Base-by-base conservation (phyloP, 2,797 vertebrate genomes). In the Sorex maritimensis region DNA sequence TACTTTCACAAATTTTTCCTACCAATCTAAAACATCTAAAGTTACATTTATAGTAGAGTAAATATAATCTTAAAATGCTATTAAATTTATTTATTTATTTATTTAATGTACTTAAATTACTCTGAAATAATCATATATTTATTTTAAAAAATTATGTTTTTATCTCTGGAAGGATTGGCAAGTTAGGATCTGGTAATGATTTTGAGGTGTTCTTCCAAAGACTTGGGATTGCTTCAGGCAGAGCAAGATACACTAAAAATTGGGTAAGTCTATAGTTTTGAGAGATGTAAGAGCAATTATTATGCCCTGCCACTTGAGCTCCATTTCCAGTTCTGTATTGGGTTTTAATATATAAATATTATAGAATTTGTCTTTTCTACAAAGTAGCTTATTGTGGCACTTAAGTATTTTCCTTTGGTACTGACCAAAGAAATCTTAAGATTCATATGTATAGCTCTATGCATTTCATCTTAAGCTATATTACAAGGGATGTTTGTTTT, bases 161-260 rank as follows among this genome's bases (percentile, higher is more conserved):
- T 97, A 65, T 94, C 78, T 12, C 95, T 95, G 69, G 95, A 95
- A 98, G 99, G 98, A 99, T 99, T 98, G 99, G 98, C 97, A 99
- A 99, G 93, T 97, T 99, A 13, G 99, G 99, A 41, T 99, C 99
- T 94, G 99, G 99, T 94, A 99, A 99, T 97, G 99, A 99, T 97
- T 99, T 99, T 95, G 99, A 99, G 97, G 99, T 99, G 23, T 99
- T 99, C 98, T 99, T 99, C 91, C 99, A 99, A 97, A 98, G 99
- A 92, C 98, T 99, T 94, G 99, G 99, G 92, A 99, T 99, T 2
- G 97, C 99, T 91, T 98, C 99, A 65, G 99, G 99, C 67, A 98
- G 99, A 98, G 99, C 99, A 65, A 99, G 99, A 96, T 99, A 99
- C 97, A 99, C 99, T 91, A 99, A 99, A 98, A 98, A 99, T 85